phyloP scores from a whole-genome alignment of 1,140 invertebrate genomes.

The Lasaia peninsularis region DNA sequence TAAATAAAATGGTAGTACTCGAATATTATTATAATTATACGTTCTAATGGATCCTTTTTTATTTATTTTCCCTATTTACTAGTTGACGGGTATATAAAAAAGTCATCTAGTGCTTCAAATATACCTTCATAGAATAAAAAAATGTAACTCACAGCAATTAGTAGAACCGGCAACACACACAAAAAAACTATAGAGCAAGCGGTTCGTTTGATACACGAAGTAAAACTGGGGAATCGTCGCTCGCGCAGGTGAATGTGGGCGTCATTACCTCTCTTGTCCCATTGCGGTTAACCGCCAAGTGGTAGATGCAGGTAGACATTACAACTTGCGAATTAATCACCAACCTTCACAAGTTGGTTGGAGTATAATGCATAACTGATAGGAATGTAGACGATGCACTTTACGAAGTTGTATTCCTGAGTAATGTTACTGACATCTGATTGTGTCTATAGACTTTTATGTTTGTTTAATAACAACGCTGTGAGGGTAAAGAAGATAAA shows the following conservation, averaged over 20 bases:
- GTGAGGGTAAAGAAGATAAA: too few relatives aligned
- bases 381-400: too few relatives aligned
- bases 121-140: slow-evolving; percentile 21
- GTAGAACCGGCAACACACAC: slow-evolving; percentile 50
- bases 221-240: slow-evolving; percentile 56
- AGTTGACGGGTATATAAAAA: neutral
- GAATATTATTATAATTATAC: too few relatives aligned
- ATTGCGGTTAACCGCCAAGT: slow-evolving; percentile 35
- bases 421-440: too few relatives aligned
- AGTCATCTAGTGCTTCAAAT: neutral
- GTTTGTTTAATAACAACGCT: too few relatives aligned
- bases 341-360: slow-evolving; percentile 39
- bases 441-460: too few relatives aligned
- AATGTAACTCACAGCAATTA: slow-evolving; percentile 44
- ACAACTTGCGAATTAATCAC: slow-evolving; percentile 25
- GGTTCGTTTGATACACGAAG: slow-evolving; percentile 39
- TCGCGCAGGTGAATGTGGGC: slow-evolving; percentile 63
- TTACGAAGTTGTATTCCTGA: too few relatives aligned
- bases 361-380: slow-evolving; percentile 31
- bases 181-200: slow-evolving; percentile 39
- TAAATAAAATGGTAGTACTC: too few relatives aligned
- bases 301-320: slow-evolving; percentile 30
- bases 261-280: slow-evolving; percentile 61
- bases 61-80: slow-evolving; percentile 1
- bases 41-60: too few relatives aligned